Base-by-base conservation (phyloP, 2,797 vertebrate genomes). In the Pipistrellus pygmaeus region DNA sequence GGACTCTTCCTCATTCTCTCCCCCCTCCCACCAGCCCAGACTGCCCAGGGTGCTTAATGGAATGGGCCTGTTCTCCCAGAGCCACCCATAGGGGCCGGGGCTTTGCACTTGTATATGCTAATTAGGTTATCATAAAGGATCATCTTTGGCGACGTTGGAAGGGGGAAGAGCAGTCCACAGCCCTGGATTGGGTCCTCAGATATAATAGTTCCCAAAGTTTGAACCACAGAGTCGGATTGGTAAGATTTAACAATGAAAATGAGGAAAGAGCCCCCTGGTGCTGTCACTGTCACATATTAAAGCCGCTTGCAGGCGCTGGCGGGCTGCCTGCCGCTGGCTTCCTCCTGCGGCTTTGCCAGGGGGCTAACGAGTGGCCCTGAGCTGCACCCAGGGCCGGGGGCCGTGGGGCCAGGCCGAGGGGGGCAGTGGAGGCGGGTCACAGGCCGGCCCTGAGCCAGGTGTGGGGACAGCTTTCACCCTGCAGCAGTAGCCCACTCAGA, bases 361-460 rank as follows among this genome's bases (percentile, higher is more conserved):
- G 72, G 55, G 30, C 35, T 18, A 14, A 80, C 23, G 14, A 51
- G 69, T 15, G 53, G 30, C 17, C 35, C 51, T 80, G 1, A 2
- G 64, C 14, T 1, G 6, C 32, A 46, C 15, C 4, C 5, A 7
- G 9, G 12, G 60, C 30, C 3, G n/a, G 48, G 53, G 27, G 66
- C 13, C 9, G 6, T 17, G 38, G 51, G 48, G 27, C 53, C 48
- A 8, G 55, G 25, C 30, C 25, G 35, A 30, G 6, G 23, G 20
- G 18, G 75, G 13, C 7, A 11, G 3, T 0, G 5, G 44, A 2
- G 46, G 25, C 8, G 15, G 25, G 13, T 4, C n/a, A 41, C 44
- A 51, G 0, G 27, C 78, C 23, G 62, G 66, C 48, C 32, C 73
- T 2, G 60, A 21, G 75, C 20, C 2, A 1, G 9, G 4, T 14